Conservation (phyloP, 1,140 invertebrate species). For the Plutomurus gul region DNA sequence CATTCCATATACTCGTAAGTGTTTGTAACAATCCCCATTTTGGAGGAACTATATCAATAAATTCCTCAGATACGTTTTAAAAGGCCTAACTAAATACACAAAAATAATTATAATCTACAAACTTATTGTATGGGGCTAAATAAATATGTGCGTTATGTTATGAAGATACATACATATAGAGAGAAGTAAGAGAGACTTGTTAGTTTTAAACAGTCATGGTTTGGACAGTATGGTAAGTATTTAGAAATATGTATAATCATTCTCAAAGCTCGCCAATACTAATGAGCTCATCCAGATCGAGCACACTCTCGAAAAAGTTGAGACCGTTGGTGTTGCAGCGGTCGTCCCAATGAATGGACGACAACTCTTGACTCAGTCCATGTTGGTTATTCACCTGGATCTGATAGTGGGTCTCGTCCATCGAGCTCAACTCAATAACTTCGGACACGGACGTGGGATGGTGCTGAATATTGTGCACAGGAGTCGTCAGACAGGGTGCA, state of each 20-base stretch:
- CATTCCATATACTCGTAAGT: no score
- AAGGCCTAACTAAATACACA: no score
- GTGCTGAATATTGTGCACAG: background rate
- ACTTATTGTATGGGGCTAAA: no score
- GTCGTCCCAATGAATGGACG: conserved; percentile 27
- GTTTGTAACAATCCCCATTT: no score
- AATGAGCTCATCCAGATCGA: conserved; percentile 42
- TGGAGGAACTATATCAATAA: no score
- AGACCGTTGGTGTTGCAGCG: background rate
- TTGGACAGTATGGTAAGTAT: background rate
- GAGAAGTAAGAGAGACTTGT: no score
- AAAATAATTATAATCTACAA: no score
- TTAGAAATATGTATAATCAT: background rate
- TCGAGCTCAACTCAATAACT: conserved; percentile 15
- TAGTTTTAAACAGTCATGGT: background rate
- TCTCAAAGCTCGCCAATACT: conserved; percentile 41
- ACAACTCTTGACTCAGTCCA: background rate
- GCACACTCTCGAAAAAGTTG: conserved; percentile 38
- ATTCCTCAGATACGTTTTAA: no score
- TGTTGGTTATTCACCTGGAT: background rate
- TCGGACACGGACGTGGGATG: conserved; percentile 1
- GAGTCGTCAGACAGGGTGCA: background rate
- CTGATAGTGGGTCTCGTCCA: background rate
- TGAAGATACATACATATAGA: no score
- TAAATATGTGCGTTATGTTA: no score